Evolutionary conservation across 92 coral and sea anemone species (phyloP), one percentile per base, ranked within the genome.

Genomic region (Actinernus sp.): DNA sequence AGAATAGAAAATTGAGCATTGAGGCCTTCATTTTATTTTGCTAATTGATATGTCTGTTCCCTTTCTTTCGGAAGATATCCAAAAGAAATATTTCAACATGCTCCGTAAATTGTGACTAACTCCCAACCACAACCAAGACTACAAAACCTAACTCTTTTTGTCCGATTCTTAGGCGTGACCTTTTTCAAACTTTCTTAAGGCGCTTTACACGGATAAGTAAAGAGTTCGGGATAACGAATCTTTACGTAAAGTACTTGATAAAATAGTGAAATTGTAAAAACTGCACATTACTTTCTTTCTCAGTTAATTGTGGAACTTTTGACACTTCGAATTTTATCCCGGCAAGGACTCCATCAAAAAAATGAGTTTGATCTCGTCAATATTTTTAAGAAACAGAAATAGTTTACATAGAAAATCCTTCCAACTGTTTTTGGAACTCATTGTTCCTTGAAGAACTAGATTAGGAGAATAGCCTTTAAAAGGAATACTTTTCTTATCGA

Each of bases 31-130:
- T 44, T 64, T 68, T 46, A 55, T 61, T 45, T 27, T 10, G 49
- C 73, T 89, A 89, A 89, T 79, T 79, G 73, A 66, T 34, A 55
- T 46, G 51, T 57, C 76, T 88, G 82, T n/a, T n/a, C n/a, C n/a
- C n/a, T n/a, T n/a, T n/a, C n/a, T n/a, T n/a, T n/a, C n/a, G n/a
- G n/a, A n/a, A n/a, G n/a, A n/a, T n/a, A n/a, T n/a, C n/a, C n/a
- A n/a, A n/a, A n/a, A n/a, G n/a, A n/a, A n/a, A n/a, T n/a, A n/a
- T n/a, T n/a, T n/a, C n/a, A n/a, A n/a, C n/a, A n/a, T n/a, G n/a
- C n/a, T n/a, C n/a, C n/a, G n/a, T n/a, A n/a, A n/a, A n/a, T n/a
- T n/a, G n/a, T n/a, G n/a, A n/a, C n/a, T n/a, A n/a, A 6, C 14
- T 34, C 8, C 6, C 41, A 6, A 34, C 41, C 6, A 34, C 6